Base-by-base conservation (phyloP, 2,888 invertebrate species). In the Schizotus pectinicornis region DNA sequence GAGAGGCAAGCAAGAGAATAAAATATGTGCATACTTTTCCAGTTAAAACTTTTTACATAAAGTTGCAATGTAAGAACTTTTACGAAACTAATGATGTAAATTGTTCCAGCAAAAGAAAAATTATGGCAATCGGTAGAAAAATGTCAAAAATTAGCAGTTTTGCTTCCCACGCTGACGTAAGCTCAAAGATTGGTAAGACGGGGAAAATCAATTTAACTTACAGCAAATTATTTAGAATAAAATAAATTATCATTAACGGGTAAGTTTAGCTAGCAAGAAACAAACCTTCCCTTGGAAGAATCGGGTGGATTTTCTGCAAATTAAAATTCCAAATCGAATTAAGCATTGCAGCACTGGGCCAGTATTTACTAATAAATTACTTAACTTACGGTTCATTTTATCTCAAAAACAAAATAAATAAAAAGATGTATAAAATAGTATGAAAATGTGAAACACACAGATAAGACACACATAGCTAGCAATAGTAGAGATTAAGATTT, bases 221-320 rank as follows among this genome's bases (percentile, higher is more conserved):
- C 36, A 35, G 36, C 36, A 35, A 35, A 35, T 35, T 35, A 35
- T 35, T 35, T 11, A 35, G 11, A 35, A 22, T 22, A 35, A 35
- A 35, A 35, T 61, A 53, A 55, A 36, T 31, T 34, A 39, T 31
- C 51, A 51, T 57, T 57, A 50, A 50, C 56, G 50, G 48, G 39
- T 43, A 51, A 52, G 46, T 35, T 52, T 49, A 58, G 41, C 52
- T 57, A 57, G 48, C 61, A 48, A 63, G 65, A 67, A 72, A 80
- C 80, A 77, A 77, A 80, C 80, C 80, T 80, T 79, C 73, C 80
- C 79, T 64, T 70, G 74, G 79, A 77, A 77, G 76, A 79, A 68
- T 68, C 78, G 77, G 69, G 75, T 76, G 65, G 78, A 74, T 72
- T 75, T 78, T 79, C 79, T 80, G 79, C 68, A 80, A 80, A 75